phyloP scores from a whole-genome alignment of 2,888 invertebrate species.

The Latrodectus elegans region DNA sequence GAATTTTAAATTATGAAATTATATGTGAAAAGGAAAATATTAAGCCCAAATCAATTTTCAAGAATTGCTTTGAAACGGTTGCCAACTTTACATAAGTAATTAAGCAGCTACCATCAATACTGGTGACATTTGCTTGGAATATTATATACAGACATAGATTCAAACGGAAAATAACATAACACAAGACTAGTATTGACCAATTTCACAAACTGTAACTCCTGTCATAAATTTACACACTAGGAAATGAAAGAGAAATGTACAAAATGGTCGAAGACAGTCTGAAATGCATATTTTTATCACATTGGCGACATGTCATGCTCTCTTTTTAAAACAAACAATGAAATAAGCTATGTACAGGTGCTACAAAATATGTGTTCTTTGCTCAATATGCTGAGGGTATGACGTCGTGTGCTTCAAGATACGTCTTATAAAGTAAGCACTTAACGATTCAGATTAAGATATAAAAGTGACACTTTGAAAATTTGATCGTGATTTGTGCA shows the following conservation, averaged over 20 bases:
- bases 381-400: background rate
- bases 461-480: too few relatives aligned
- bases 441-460: too few relatives aligned
- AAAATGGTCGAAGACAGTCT: conserved; percentile 29
- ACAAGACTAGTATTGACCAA: conserved; percentile 42
- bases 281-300: conserved; percentile 55
- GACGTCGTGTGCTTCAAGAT: background rate
- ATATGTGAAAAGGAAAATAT: too few relatives aligned
- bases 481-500: too few relatives aligned
- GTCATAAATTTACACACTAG: conserved; percentile 10
- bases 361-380: background rate
- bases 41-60: too few relatives aligned
- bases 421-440: conserved; percentile 17
- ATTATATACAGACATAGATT: background rate
- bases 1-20: too few relatives aligned
- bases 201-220: conserved; percentile 19
- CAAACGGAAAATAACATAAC: background rate
- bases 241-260: conserved; percentile 28
- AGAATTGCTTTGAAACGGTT: too few relatives aligned
- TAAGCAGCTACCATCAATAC: too few relatives aligned
- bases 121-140: too few relatives aligned
- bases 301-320: conserved; percentile 27
- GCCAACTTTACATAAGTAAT: too few relatives aligned
- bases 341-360: conserved; percentile 42
- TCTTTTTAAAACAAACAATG: conserved; percentile 3